Evolutionary conservation across 2,797 vertebrate genomes (phyloP), one percentile per base, ranked within the genome.

Genomic region (Rachycentron canadum): DNA sequence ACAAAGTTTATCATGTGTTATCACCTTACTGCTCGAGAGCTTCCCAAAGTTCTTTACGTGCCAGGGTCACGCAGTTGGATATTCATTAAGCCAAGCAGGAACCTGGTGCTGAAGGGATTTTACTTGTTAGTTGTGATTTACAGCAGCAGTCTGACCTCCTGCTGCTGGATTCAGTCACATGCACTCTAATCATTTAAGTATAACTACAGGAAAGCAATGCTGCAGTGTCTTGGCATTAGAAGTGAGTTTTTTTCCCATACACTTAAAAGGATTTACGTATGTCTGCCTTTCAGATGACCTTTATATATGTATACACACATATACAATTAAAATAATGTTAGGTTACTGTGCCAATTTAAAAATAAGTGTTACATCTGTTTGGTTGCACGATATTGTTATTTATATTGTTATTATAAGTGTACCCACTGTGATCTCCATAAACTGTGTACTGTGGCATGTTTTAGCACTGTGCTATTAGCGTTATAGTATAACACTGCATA

Each of bases 61-160:
- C 73, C 57, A 23, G 68, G 78, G 71, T 83, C 74, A 25, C 81
- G 11, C 80, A 79, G 84, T 84, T 77, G 84, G 82, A 81, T 72
- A 83, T 87, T 90, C 82, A 89, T 90, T 89, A 89, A 71, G 72
- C 45, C 52, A 8, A 79, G 78, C 76, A 76, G 75, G 41, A 79
- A 82, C 60, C 75, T 23, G 28, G 69, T 73, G 78, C 85, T 86
- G 74, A 85, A 74, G 77, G 82, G 78, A 73, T 89, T 85, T 83
- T 47, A 83, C 78, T 86, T 79, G 79, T 87, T 88, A 85, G 72
- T 71, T 76, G 73, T 88, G 88, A 90, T 89, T 89, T 85, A 89
- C 32, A 56, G 76, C 86, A 32, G 55, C 50, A 45, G 71, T 45
- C 72, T 79, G 74, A 89, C 78, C 86, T 84, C 85, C 84, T 34